Percentiles rank a stretch among this genome's conserved stretches.
Evolutionary conservation across 2,797 vertebrate genomes (phyloP).

Genomic region (Enteromius mattozi): DNA sequence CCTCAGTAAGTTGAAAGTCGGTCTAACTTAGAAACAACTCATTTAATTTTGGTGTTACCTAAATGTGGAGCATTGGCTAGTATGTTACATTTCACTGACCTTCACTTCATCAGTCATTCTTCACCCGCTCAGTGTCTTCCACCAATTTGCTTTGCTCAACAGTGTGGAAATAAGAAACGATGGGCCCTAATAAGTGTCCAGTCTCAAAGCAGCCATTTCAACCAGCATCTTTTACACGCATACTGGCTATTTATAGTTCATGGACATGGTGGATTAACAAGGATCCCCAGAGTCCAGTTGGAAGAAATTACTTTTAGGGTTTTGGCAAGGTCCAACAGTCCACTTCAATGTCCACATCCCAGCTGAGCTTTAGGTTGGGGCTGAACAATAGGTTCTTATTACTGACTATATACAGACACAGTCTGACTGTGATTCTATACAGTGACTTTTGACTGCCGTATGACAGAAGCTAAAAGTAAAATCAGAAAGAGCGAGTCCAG

Average conservation of each 20-base stretch:
- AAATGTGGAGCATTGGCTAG: not conserved
- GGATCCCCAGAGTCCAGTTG: constrained; percentile 71
- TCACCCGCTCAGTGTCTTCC: constrained; percentile 62
- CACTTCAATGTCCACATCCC: constrained; percentile 71
- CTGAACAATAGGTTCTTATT: constrained; percentile 55
- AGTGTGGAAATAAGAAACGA: constrained; percentile 73
- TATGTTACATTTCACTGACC: not conserved
- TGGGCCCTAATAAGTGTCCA: constrained; percentile 66
- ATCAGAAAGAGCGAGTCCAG: not conserved
- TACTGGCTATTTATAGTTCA: constrained; percentile 75
- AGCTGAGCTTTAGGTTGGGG: constrained; percentile 72
- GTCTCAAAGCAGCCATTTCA: constrained; percentile 65
- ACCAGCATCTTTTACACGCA: constrained; percentile 65
- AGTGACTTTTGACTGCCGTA: constrained; percentile 1
- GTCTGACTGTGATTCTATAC: constrained; percentile 58
- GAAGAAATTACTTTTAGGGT: constrained; percentile 73
- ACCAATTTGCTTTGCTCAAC: constrained; percentile 71
- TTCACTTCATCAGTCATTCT: constrained; percentile 51
- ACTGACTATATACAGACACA: constrained; percentile 63
- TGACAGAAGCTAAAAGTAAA: constrained; percentile 23
- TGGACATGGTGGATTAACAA: constrained; percentile 74
- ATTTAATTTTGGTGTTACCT: not conserved
- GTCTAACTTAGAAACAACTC: not conserved
- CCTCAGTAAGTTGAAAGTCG: not conserved
- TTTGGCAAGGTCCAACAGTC: constrained; percentile 70